Evolutionary conservation across 2,888 invertebrate genomes (phyloP), one percentile per base, ranked within the genome.

Genomic region (Orthosia gothica): DNA sequence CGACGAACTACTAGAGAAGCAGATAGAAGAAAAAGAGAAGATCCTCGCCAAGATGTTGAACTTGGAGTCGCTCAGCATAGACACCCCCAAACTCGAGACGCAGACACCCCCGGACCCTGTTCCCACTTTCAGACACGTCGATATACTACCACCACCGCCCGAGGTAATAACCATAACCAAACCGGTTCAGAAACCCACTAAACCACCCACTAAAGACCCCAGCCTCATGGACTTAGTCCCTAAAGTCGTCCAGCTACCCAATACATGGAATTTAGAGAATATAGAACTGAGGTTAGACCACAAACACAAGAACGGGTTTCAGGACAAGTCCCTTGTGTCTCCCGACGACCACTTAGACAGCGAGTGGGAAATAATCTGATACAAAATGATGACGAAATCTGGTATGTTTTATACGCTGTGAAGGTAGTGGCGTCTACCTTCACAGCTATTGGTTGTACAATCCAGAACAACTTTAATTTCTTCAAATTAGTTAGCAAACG

Each of bases 21-120:
- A 98, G 83, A 98, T 98, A 57, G 97, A 97, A 90, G 97, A 97
- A 81, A 98, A 98, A 91, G 98, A 98, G 87, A 98, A 97, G 91
- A 97, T 97, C 26, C 92, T 98, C 18, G 98, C 98, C 0, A 97
- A 97, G 88, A 96, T 98, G 90, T 93, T 98, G 49, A 97, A 97
- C 89, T 95, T 98, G 61, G 97, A 97, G 69, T 96, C 96, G 0
- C 91, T 95, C 32, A 95, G 95, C 87, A 95, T 95, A 73, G 85
- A 85, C 76, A 76, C 73, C 2, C 74, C 79, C 16, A 88, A 87
- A 69, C 20, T 63, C 0, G 87, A 84, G 4, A 58, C 57, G 5
- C 64, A 76, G 32, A 49, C 81, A 11, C 74, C 74, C 0, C 79
- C 81, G 1, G 81, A 83, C 12, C 74, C 80, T 3, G 32, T 65